Evolutionary conservation across 2,113 vertebrate genomes (phyloP).

Genomic region (Amphiprion percula): DNA sequence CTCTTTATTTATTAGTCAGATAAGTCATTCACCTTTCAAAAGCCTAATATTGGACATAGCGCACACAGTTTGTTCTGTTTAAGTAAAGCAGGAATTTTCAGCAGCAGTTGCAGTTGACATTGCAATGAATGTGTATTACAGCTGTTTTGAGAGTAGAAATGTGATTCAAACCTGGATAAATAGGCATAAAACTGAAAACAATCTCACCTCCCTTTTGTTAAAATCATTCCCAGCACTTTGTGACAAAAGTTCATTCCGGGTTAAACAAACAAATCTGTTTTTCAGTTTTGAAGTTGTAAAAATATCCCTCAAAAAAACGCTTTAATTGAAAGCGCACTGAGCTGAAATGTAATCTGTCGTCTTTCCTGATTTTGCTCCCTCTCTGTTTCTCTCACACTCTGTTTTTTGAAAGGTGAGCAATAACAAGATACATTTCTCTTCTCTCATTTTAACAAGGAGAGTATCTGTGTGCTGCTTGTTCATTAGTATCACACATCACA

Average conservation of each 20-base stretch:
- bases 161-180: not conserved
- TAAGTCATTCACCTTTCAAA: not conserved
- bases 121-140: not conserved
- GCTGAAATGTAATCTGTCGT: constrained; percentile 34
- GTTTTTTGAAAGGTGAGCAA: constrained; percentile 67
- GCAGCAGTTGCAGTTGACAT: not conserved
- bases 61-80: no score
- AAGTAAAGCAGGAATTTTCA: not conserved
- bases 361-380: constrained; percentile 24
- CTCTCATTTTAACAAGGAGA: constrained; percentile 70
- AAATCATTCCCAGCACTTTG: not conserved
- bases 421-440: constrained; percentile 67
- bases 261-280: not conserved
- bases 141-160: not conserved
- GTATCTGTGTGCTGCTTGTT: constrained; percentile 67
- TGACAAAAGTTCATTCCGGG: constrained; percentile 27
- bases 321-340: constrained; percentile 67
- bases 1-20: not conserved
- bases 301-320: not conserved
- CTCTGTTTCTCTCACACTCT: constrained; percentile 38
- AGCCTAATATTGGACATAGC: not conserved
- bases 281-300: constrained; percentile 20
- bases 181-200: not conserved
- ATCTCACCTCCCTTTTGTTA: not conserved
- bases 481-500: constrained; percentile 76